phyloP scores from a whole-genome alignment of 2,113 vertebrate genomes.

The Scortum barcoo region DNA sequence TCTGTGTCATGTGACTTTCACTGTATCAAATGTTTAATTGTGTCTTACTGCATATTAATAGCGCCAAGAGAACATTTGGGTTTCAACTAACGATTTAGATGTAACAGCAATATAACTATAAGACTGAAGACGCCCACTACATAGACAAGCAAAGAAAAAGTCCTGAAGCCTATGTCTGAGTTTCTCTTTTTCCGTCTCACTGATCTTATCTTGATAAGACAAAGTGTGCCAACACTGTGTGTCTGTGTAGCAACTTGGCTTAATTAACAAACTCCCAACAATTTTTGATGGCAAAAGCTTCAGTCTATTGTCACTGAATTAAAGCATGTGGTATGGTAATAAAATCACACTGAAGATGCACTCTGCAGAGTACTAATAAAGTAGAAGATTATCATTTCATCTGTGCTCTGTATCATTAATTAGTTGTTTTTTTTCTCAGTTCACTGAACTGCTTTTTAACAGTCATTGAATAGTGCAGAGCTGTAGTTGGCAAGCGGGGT shows the following conservation, averaged over 20 bases:
- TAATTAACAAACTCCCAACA: conserved; percentile 55
- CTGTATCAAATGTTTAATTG: background rate
- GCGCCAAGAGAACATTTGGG: background rate
- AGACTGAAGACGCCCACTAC: conserved; percentile 2
- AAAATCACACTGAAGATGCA: conserved; percentile 44
- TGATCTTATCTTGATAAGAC: conserved; percentile 46
- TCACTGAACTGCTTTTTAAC: conserved; percentile 53
- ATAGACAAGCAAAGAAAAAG: background rate
- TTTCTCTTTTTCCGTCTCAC: conserved; percentile 37
- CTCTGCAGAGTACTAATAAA: conserved; percentile 55
- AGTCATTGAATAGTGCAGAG: conserved; percentile 47
- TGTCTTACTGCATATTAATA: conserved; percentile 10
- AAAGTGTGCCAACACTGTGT: conserved; percentile 25
- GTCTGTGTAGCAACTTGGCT: conserved; percentile 38
- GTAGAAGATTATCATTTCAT: conserved; percentile 63
- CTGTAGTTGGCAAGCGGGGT: conserved; percentile 43
- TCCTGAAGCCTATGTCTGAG: conserved; percentile 19
- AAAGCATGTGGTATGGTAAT: conserved; percentile 42
- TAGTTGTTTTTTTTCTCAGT: conserved; percentile 62
- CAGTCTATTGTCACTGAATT: conserved; percentile 34
- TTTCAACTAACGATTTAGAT: conserved; percentile 12
- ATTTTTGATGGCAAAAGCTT: conserved; percentile 23
- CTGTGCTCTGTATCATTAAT: conserved; percentile 63
- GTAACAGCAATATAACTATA: conserved; percentile 2
- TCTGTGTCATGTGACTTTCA: conserved; percentile 1